phyloP scores from a whole-genome alignment of 2,113 vertebrate genomes.

The Anas platyrhynchos region DNA sequence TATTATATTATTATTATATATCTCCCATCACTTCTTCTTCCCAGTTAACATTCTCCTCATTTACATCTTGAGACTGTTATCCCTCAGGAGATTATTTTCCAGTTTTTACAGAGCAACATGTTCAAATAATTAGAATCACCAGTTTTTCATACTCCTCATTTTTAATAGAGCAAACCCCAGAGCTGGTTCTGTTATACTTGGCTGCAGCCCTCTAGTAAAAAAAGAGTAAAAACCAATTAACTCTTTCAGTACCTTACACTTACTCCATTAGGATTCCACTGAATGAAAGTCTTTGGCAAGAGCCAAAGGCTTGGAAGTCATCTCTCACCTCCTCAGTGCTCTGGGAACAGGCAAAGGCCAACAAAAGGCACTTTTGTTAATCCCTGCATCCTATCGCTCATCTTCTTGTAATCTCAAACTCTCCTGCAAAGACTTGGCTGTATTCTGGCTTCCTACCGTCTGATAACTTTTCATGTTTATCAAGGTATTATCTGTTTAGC shows the following conservation, averaged over 20 bases:
- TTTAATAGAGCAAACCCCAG: slow-evolving; percentile 1
- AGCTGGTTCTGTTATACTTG: not conserved
- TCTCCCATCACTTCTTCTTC: not conserved
- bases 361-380: not conserved
- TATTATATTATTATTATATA: not conserved
- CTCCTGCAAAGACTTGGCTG: not conserved
- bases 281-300: not conserved
- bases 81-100: not conserved
- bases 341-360: not conserved
- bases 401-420: not conserved
- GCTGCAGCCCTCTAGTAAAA: not conserved
- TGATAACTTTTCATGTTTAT: not conserved
- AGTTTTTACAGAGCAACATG: not conserved
- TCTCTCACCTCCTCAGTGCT: not conserved
- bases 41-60: not conserved
- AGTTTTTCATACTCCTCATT: not conserved
- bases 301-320: not conserved
- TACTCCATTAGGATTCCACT: not conserved
- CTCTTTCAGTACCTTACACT: not conserved
- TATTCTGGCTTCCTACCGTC: not conserved
- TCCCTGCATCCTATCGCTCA: not conserved
- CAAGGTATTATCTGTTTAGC: not conserved
- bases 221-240: not conserved
- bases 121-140: not conserved
- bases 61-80: not conserved